Percentiles rank a stretch among this genome's conserved stretches.
These are phyloP conservation scores for Mormyrops attenuatus DNA, from an alignment of 2,797 vertebrate species.

Conservation along the genomic window DNA sequence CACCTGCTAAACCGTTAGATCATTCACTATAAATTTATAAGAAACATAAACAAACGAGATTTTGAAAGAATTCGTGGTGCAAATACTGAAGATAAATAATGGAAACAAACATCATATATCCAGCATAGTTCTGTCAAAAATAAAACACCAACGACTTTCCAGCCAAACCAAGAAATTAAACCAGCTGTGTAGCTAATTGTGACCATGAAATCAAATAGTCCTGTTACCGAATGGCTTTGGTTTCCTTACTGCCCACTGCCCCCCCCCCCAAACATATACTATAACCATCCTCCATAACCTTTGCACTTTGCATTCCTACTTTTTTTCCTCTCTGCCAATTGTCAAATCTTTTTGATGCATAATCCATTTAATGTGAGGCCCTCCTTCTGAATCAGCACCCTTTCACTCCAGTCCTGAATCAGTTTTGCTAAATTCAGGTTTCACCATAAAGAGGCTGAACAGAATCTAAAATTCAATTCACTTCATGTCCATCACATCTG, in stretches of 20 bases:
- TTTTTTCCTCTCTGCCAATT: not conserved
- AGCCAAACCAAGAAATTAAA: not conserved
- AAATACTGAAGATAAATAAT: not conserved
- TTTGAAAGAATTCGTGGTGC: not conserved
- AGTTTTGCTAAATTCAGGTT: not conserved
- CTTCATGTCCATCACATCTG: not conserved
- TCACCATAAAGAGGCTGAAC: not conserved
- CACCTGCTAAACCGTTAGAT: not conserved
- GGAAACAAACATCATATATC: not conserved
- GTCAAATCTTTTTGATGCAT: not conserved
- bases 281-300: not conserved
- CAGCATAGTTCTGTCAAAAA: not conserved
- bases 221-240: too few species aligned
- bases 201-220: not conserved
- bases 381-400: not conserved
- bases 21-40: not conserved
- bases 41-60: not conserved
- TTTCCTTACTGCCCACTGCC: not conserved
- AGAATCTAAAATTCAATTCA: not conserved
- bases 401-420: not conserved
- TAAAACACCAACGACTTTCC: not conserved
- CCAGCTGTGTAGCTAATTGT: not conserved
- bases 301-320: not conserved
- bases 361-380: not conserved
- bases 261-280: not conserved